Conservation (phyloP, 2,888 invertebrate genomes). For the Kuschelorhynchus macadamiae region DNA sequence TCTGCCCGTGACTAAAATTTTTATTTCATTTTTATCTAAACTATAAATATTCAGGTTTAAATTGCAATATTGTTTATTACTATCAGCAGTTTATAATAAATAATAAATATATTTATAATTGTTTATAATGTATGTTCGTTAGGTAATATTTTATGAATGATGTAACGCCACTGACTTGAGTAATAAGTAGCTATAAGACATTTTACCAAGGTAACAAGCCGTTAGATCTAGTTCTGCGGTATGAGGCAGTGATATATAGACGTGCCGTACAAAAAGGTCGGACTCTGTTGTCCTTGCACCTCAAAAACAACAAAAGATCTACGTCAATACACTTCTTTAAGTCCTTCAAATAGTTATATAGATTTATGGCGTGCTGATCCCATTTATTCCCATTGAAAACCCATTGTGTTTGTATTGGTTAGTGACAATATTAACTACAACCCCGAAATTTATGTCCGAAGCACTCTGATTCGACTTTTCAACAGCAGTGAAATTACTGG, state of each 20-base stretch:
- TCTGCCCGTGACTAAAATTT: too few relatives aligned
- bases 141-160: too few relatives aligned
- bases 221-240: constrained; percentile 44
- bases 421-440: constrained; percentile 66
- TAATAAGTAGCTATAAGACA: too few relatives aligned
- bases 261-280: constrained; percentile 16
- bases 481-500: constrained; percentile 57
- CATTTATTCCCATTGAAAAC: constrained; percentile 65
- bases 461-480: constrained; percentile 60
- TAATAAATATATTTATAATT: too few relatives aligned
- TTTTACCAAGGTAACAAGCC: not conserved
- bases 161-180: too few relatives aligned
- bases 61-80: too few relatives aligned
- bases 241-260: constrained; percentile 35
- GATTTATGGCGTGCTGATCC: constrained; percentile 65
- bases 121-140: too few relatives aligned
- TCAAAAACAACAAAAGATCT: constrained; percentile 17
- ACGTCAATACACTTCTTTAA: constrained; percentile 31
- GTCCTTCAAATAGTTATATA: constrained; percentile 59
- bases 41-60: too few relatives aligned
- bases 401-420: constrained; percentile 67
- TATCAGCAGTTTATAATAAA: too few relatives aligned
- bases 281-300: constrained; percentile 24
- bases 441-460: constrained; percentile 61
- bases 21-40: too few relatives aligned